A percentile compares a stretch with the other conserved stretches of the same genome.
Conservation (phyloP, 2,113 vertebrate species). For the Dromaius novaehollandiae region DNA sequence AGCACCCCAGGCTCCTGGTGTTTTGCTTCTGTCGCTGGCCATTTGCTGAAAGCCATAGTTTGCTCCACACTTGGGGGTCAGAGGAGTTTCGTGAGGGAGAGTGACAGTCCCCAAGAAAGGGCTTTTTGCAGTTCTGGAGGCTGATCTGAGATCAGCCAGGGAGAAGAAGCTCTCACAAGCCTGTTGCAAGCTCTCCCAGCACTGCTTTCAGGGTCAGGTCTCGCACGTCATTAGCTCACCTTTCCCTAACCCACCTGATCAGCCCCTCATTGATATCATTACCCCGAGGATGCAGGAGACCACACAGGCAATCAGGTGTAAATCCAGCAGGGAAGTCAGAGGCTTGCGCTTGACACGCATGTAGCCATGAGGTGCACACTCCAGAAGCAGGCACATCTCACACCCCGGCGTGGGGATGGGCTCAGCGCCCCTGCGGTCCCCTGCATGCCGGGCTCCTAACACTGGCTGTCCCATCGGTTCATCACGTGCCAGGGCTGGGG, state of each 20-base stretch:
- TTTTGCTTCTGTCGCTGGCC: background rate
- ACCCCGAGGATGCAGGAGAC: too few species aligned
- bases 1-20: background rate
- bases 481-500: background rate
- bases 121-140: too few species aligned
- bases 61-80: background rate
- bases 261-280: background rate
- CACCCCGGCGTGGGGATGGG: too few species aligned
- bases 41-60: background rate
- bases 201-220: too few species aligned
- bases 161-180: too few species aligned
- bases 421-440: background rate
- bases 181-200: too few species aligned
- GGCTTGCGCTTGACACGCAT: background rate
- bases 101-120: background rate
- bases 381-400: too few species aligned
- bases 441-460: too few species aligned
- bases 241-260: background rate
- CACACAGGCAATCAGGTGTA: background rate
- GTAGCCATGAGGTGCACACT: background rate
- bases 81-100: background rate
- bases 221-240: background rate
- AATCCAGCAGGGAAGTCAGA: background rate
- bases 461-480: rapidly evolving
- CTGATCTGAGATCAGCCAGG: too few species aligned